These are phyloP conservation scores for Hedychridium roseum DNA, from an alignment of 2,888 invertebrate species.

Conservation along the genomic window DNA sequence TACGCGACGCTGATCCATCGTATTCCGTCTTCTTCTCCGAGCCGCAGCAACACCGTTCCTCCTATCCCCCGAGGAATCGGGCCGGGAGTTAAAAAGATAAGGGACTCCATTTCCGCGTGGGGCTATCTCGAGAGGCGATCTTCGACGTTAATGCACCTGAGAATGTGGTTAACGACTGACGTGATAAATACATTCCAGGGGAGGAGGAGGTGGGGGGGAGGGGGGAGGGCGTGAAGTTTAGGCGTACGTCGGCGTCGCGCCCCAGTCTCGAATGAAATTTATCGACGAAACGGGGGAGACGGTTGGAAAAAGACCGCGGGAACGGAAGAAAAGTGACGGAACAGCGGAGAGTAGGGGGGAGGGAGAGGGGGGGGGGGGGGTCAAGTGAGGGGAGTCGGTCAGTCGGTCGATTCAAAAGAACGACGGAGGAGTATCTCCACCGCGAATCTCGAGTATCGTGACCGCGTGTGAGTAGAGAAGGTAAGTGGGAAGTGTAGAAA, in stretches of 20 bases:
- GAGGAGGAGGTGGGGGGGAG: background rate
- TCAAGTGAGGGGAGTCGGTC: too few species aligned
- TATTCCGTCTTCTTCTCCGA: too few species aligned
- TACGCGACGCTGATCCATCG: too few species aligned
- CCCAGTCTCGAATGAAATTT: background rate
- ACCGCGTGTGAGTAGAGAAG: too few species aligned
- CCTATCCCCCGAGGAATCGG: conserved; percentile 15
- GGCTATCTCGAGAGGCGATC: conserved; percentile 19
- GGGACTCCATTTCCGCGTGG: conserved; percentile 23
- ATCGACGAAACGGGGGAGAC: too few species aligned
- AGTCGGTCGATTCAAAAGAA: too few species aligned
- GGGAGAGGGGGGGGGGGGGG: background rate
- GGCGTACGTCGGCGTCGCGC: too few species aligned
- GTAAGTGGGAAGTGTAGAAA: too few species aligned
- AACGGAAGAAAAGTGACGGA: background rate
- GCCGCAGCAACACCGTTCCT: background rate
- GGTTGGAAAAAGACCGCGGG: too few species aligned
- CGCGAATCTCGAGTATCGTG: too few species aligned
- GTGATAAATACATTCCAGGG: conserved; percentile 18
- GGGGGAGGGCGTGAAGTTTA: too few species aligned
- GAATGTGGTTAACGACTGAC: conserved; percentile 17
- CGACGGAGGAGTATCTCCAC: too few species aligned
- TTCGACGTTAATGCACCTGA: conserved; percentile 12
- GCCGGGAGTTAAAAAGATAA: conserved; percentile 27
- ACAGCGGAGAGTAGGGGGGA: background rate